Percentiles rank a stretch among this genome's conserved stretches.
Evolutionary conservation across 2,113 vertebrate species (phyloP).

Genomic region (Axis porcinus): DNA sequence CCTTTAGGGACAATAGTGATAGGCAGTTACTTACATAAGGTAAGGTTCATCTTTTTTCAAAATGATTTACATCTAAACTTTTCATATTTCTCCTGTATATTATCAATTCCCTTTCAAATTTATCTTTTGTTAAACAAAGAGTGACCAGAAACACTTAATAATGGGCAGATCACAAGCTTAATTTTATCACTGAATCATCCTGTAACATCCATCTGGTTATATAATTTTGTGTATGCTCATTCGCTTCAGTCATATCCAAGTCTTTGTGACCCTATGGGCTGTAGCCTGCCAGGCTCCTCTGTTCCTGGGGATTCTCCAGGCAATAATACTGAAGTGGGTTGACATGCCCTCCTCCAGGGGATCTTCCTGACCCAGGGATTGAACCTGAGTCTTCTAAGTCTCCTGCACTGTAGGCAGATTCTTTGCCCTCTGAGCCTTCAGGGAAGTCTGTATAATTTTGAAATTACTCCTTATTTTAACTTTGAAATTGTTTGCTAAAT

Average conservation of each 20-base stretch:
- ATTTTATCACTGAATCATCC: too few relatives aligned
- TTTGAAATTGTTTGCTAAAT: background rate
- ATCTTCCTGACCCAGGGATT: background rate
- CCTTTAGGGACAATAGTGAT: background rate
- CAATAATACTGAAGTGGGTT: background rate
- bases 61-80: background rate
- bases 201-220: background rate
- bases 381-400: background rate
- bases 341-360: background rate
- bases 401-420: background rate
- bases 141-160: background rate
- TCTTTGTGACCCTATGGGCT: background rate
- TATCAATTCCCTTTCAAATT: background rate
- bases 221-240: background rate
- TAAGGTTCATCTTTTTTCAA: background rate
- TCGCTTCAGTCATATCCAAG: background rate
- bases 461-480: background rate
- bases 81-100: background rate
- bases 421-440: background rate
- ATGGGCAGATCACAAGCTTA: background rate
- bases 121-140: background rate
- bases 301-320: background rate
- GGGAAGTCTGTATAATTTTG: background rate
- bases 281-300: background rate
- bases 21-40: background rate